Conservation (phyloP, 2,888 invertebrate species). For the Drosophila buzzatii region DNA sequence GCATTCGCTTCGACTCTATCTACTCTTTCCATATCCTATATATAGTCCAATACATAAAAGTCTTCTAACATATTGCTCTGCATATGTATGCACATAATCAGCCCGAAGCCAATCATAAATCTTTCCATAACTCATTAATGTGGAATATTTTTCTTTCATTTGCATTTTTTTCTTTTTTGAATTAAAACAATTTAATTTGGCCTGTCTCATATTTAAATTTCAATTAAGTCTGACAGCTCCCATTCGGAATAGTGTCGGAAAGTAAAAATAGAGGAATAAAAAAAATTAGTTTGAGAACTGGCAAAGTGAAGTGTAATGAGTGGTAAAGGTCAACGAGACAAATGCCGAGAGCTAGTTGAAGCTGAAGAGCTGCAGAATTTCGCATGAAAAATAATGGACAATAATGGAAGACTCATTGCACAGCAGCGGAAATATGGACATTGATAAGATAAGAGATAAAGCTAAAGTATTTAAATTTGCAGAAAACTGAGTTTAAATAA, state of each 20-base stretch:
- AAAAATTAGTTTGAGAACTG: neutral
- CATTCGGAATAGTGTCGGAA: neutral
- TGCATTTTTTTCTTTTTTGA: neutral
- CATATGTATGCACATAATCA: neutral
- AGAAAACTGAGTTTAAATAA: too few species aligned
- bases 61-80: too few species aligned
- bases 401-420: neutral
- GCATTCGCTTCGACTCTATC: too few species aligned
- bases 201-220: neutral
- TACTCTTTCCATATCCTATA: too few species aligned
- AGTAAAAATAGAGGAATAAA: neutral
- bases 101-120: neutral
- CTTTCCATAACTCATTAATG: neutral
- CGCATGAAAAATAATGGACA: neutral
- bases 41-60: neutral
- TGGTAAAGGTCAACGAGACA: neutral
- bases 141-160: conserved; percentile 1
- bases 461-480: too few species aligned
- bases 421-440: neutral
- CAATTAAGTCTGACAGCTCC: conserved; percentile 13
- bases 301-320: neutral
- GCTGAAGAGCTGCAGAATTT: neutral
- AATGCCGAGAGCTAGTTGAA: neutral
- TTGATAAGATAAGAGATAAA: neutral
- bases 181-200: conserved; percentile 17